phyloP scores from a whole-genome alignment of 2,888 invertebrate genomes.

The Mesorhabditis spiculigera region DNA sequence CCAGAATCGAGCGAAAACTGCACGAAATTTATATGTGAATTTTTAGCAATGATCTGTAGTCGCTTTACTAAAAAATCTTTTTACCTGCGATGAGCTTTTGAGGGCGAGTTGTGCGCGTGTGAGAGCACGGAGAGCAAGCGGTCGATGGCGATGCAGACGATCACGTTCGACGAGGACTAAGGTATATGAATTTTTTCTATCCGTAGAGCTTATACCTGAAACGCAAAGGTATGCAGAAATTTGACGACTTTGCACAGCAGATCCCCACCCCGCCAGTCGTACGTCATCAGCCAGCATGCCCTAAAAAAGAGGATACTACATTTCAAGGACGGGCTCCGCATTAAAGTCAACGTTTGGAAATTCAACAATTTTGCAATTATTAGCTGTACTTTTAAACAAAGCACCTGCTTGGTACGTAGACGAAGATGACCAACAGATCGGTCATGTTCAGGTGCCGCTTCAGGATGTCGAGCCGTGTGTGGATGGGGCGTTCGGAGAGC shows the following conservation, averaged over 20 bases:
- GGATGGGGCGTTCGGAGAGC: constrained; percentile 46
- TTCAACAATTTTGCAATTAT: no score
- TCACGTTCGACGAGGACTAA: constrained; percentile 57
- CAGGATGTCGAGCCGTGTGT: constrained; percentile 53
- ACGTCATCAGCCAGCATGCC: constrained; percentile 55
- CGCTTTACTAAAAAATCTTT: no score
- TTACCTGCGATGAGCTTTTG: constrained; percentile 35
- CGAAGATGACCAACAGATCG: constrained; percentile 57
- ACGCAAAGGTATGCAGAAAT: constrained; percentile 51
- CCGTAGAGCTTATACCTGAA: constrained; percentile 41
- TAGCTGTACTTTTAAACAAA: no score
- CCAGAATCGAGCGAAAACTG: no score
- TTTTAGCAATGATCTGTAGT: no score
- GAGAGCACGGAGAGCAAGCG: constrained; percentile 52
- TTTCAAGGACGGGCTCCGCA: no score
- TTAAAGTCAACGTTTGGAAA: no score
- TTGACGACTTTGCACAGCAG: constrained; percentile 54
- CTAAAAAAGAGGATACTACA: constrained; percentile 10
- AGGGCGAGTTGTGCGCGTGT: constrained; percentile 45
- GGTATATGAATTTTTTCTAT: constrained; percentile 5
- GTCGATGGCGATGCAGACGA: constrained; percentile 57
- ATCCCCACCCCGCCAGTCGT: constrained; percentile 57
- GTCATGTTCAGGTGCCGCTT: constrained; percentile 55
- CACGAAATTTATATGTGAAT: no score
- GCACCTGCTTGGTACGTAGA: constrained; percentile 49